A percentile compares a stretch with the other conserved stretches of the same genome.
Evolutionary conservation across 2,888 invertebrate species (phyloP).

Genomic region (Hemistola chrysoprasaria): DNA sequence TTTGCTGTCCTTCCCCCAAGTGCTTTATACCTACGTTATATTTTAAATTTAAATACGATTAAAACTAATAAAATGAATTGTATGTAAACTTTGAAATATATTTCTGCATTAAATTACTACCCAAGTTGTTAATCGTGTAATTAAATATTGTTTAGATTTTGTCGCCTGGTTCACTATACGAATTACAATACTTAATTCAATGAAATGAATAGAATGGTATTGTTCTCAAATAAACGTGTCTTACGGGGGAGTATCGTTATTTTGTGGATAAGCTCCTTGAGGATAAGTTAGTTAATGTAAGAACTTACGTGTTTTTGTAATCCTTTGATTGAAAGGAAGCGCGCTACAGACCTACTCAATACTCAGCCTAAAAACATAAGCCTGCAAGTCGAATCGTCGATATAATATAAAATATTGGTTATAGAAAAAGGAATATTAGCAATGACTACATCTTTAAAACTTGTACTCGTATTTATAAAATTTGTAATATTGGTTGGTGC

Average conservation of each 20-base stretch:
- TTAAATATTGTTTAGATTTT: conserved; percentile 63
- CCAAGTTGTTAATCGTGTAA: conserved; percentile 74
- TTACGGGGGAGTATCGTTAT: conserved; percentile 14
- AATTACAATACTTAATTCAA: conserved; percentile 15
- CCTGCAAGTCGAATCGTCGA: conserved; percentile 3
- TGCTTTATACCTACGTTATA: conserved; percentile 82
- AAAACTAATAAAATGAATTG: conserved; percentile 75
- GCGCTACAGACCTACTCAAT: background rate
- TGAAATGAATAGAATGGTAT: conserved; percentile 1
- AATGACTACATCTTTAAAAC: background rate
- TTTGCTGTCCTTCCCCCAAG: conserved; percentile 84
- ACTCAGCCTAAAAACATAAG: conserved; percentile 1
- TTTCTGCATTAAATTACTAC: conserved; percentile 73
- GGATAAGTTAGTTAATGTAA: background rate
- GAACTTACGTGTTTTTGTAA: background rate
- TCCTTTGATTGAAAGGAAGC: no score
- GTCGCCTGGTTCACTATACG: conserved; percentile 58
- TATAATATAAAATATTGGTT: conserved; percentile 3
- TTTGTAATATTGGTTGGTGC: background rate
- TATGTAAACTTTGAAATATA: conserved; percentile 77
- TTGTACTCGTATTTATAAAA: background rate
- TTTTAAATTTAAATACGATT: conserved; percentile 80
- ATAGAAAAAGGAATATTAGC: background rate
- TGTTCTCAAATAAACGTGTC: conserved; percentile 7
- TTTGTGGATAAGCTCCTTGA: conserved; percentile 2